Base-by-base conservation (phyloP, 1,140 invertebrate genomes). In the Onthophagus taurus region DNA sequence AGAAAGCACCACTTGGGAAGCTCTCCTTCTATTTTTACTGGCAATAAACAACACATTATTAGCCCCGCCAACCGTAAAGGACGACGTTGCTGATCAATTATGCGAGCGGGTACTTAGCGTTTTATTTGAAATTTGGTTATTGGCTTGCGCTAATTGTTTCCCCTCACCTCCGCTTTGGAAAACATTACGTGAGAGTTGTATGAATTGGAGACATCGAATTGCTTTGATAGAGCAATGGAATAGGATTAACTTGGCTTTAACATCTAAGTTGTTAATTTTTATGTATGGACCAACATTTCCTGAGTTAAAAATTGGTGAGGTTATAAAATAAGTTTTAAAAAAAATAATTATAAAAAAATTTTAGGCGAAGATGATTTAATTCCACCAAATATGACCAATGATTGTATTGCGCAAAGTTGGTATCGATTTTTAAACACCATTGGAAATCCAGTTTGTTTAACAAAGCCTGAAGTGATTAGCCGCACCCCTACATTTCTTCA, bases 181-280 rank as follows among this genome's bases (percentile, higher is more conserved):
- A 66, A 97, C 94, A 2, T 72, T 98, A 44, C 76, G 89, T 54
- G 89, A 95, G 67, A 85, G 91, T 51, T 93, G 90, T 63, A 73
- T 85, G 49, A 83, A 83, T 55, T 97, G 92, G 92, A 72, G 94
- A 9, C 94, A 98, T 70, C 80, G 93, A 46, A 74, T 89, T 33
- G 86, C 89, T 30, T 72, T 98, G 1, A 81, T 96, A 5, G 85
- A 91, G 60, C 92, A 97, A 63, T 98, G 94, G 94, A 90, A 92
- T 65, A 76, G 90, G 37, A 85, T 95, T 9, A 95, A 92, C 66
- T 70, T 94, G 16, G 83, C 85, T 1, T 74, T 98, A 7, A 95
- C 91, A 0, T 80, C 85, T 9, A 72, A 81, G 36, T 70, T 96
- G 14, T 68, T 97, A 3, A 74, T 78, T 47, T 85, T 92, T 58